A percentile compares a stretch with the other conserved stretches of the same genome.
Conservation (phyloP, 2,113 vertebrate species). For the Psophia crepitans region DNA sequence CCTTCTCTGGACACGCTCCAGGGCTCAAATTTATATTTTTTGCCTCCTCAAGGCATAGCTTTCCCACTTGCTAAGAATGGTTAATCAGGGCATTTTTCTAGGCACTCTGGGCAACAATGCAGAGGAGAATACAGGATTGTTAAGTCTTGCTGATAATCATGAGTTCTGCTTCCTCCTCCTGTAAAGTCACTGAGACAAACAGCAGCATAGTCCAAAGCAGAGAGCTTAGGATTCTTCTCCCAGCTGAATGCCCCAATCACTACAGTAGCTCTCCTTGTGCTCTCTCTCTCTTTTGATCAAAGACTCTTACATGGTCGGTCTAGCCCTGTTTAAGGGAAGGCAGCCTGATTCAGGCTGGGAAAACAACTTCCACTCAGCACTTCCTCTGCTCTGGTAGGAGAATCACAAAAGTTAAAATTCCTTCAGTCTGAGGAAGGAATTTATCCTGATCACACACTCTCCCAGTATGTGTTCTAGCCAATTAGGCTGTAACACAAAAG, state of each 20-base stretch:
- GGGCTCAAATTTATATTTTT: neutral
- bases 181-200: neutral
- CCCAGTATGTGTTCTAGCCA: neutral
- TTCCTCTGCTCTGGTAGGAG: rapidly evolving
- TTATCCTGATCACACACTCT: neutral
- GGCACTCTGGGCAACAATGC: no score
- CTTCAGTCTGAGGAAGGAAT: neutral
- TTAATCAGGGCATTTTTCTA: neutral
- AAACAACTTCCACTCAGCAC: neutral
- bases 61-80: neutral
- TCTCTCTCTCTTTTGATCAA: neutral
- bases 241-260: neutral
- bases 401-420: neutral
- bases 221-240: neutral
- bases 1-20: no score
- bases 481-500: conserved; percentile 4
- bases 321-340: neutral
- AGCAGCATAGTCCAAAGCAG: neutral
- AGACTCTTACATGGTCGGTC: neutral
- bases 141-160: neutral
- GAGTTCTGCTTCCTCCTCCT: neutral
- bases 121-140: neutral
- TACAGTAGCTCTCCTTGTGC: neutral
- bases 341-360: neutral
- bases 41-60: neutral